phyloP scores from a whole-genome alignment of 2,888 invertebrate genomes.

The Pegoplata infirma region DNA sequence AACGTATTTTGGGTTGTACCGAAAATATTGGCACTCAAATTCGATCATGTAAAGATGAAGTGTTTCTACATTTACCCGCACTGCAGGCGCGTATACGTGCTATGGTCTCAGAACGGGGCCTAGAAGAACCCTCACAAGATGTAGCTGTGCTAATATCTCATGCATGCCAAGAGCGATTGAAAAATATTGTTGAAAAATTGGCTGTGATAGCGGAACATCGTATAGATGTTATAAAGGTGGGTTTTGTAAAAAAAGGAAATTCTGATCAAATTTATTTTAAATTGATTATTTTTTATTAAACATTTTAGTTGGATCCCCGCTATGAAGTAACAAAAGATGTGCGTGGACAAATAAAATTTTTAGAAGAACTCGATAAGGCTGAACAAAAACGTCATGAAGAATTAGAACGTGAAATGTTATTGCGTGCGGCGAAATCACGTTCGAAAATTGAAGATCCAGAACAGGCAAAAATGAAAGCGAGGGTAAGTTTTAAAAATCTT shows the following conservation, averaged over 20 bases:
- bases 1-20: conserved; percentile 93
- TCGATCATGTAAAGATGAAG: conserved; percentile 94
- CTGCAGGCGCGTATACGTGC: conserved; percentile 88
- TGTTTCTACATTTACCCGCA: conserved; percentile 87
- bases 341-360: conserved; percentile 95
- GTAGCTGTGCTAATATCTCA: conserved; percentile 95
- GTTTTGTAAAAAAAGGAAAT: conserved; percentile 4
- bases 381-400: conserved; percentile 97
- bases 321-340: conserved; percentile 95
- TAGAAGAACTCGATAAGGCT: conserved; percentile 96
- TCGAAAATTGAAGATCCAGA: conserved; percentile 99
- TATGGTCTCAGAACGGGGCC: conserved; percentile 85
- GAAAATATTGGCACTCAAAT: conserved; percentile 94
- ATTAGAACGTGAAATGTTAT: conserved; percentile 94
- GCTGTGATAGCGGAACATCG: conserved; percentile 96
- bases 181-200: conserved; percentile 93
- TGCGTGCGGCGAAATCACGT: conserved; percentile 96
- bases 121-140: conserved; percentile 90
- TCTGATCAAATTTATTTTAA: no score
- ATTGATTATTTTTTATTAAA: not conserved
- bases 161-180: conserved; percentile 95
- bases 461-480: conserved; percentile 97
- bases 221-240: conserved; percentile 93
- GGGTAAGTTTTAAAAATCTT: conserved; percentile 80
- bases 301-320: conserved; percentile 85